These are phyloP conservation scores for Caprella mutica DNA, from an alignment of 2,888 invertebrate genomes.

Conservation along the genomic window DNA sequence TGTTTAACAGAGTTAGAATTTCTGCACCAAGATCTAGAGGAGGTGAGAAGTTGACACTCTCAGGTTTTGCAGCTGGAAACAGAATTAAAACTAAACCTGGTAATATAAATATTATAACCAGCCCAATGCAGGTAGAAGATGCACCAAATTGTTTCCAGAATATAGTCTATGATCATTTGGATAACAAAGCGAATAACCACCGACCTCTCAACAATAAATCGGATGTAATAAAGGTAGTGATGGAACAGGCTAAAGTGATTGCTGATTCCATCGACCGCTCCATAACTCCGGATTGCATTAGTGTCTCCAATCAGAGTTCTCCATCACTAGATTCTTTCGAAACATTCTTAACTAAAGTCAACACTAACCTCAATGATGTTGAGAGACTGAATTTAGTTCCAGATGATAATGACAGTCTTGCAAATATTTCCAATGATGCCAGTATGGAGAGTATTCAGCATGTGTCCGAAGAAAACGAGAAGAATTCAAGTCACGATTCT, in stretches of 20 bases:
- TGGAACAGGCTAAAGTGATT: not conserved
- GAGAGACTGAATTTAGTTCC: not conserved
- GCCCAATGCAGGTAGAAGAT: no score
- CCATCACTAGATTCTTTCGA: conserved; percentile 3
- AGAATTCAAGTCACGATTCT: not conserved
- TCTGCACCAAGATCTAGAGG: no score
- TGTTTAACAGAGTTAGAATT: not conserved
- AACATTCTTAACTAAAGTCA: not conserved
- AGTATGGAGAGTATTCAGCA: conserved; percentile 10
- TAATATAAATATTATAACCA: no score
- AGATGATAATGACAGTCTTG: not conserved
- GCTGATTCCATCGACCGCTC: not conserved
- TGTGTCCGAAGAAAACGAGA: not conserved
- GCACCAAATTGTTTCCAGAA: no score
- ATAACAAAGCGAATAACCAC: no score
- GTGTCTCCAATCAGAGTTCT: not conserved
- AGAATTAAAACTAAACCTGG: no score
- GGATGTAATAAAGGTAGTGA: no score
- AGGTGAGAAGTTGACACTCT: no score
- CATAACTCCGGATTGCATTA: not conserved
- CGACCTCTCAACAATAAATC: no score
- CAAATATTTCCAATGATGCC: not conserved
- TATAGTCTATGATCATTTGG: no score
- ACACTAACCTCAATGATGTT: not conserved
- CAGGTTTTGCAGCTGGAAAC: no score